Percentiles rank a stretch among this genome's conserved stretches.
Evolutionary conservation across 2,888 invertebrate species (phyloP).

Genomic region (Holacanthella duospinosa): DNA sequence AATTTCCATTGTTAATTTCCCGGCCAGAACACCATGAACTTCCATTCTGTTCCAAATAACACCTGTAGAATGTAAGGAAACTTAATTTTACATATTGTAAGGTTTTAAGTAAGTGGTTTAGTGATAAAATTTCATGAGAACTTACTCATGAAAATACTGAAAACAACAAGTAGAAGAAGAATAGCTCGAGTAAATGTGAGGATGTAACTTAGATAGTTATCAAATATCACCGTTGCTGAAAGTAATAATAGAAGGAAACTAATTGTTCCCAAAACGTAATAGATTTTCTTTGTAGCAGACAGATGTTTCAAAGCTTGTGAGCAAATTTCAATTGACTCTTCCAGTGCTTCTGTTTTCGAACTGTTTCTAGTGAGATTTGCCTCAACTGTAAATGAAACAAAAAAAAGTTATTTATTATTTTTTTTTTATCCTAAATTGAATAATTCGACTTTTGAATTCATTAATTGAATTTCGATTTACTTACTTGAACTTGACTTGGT

Average conservation of each 20-base stretch:
- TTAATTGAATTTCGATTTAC: background rate
- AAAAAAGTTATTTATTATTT: background rate
- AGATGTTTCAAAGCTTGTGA: slow-evolving; percentile 49
- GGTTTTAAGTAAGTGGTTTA: too few species aligned
- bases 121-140: background rate
- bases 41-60: slow-evolving; percentile 73
- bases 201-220: slow-evolving; percentile 20
- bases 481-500: slow-evolving; percentile 21
- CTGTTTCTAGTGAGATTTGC: background rate
- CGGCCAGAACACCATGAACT: slow-evolving; percentile 64
- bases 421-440: background rate
- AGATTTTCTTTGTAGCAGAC: slow-evolving; percentile 39
- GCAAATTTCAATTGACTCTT: slow-evolving; percentile 53
- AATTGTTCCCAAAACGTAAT: slow-evolving; percentile 24
- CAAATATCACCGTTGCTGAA: slow-evolving; percentile 21
- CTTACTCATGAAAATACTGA: slow-evolving; percentile 48
- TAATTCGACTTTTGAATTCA: background rate
- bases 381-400: background rate
- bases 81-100: slow-evolving; percentile 7
- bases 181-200: slow-evolving; percentile 19
- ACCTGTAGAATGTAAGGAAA: too few species aligned
- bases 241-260: slow-evolving; percentile 27
- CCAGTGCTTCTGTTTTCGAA: slow-evolving; percentile 40
- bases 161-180: slow-evolving; percentile 28
- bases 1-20: slow-evolving; percentile 59